Conservation (phyloP, 2,888 invertebrate genomes). For the Scaptomyza caliginosa region DNA sequence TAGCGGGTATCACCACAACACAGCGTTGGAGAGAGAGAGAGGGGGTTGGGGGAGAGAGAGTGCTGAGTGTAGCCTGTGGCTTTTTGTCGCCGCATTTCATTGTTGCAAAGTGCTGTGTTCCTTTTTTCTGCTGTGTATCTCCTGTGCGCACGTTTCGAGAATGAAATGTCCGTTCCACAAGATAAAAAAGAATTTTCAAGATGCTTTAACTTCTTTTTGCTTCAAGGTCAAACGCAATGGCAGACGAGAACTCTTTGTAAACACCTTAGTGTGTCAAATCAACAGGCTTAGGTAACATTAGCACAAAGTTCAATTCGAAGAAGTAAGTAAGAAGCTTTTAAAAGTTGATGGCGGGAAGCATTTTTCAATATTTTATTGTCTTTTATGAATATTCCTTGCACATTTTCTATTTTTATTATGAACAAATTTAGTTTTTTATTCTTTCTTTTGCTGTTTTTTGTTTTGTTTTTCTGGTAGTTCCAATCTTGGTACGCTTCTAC, state of each 20-base stretch:
- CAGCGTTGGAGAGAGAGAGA: not conserved
- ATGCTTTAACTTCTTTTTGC: conserved; percentile 36
- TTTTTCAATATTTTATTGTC: too few relatives aligned
- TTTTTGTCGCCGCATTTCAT: conserved; percentile 73
- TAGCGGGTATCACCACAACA: conserved; percentile 50
- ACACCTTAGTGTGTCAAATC: conserved; percentile 74
- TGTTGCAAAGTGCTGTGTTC: conserved; percentile 54
- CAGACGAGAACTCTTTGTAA: conserved; percentile 49
- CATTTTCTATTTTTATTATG: conserved; percentile 11
- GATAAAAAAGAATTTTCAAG: conserved; percentile 55
- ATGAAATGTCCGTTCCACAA: conserved; percentile 74
- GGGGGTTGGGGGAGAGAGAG: not conserved
- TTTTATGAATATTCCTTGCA: too few relatives aligned
- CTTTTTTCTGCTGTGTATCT: conserved; percentile 5
- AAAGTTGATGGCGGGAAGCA: too few relatives aligned
- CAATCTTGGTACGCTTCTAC: too few relatives aligned
- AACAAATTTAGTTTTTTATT: conserved; percentile 5
- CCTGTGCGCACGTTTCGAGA: conserved; percentile 61
- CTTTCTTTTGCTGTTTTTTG: too few relatives aligned
- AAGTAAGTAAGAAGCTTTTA: too few relatives aligned
- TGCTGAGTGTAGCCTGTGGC: conserved; percentile 20
- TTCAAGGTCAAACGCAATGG: conserved; percentile 68
- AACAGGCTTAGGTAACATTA: conserved; percentile 24
- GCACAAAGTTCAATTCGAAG: not conserved
- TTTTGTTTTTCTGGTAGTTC: conserved; percentile 39